These are phyloP conservation scores for Pitta sordida DNA, from an alignment of 2,113 vertebrate genomes.

Conservation along the genomic window DNA sequence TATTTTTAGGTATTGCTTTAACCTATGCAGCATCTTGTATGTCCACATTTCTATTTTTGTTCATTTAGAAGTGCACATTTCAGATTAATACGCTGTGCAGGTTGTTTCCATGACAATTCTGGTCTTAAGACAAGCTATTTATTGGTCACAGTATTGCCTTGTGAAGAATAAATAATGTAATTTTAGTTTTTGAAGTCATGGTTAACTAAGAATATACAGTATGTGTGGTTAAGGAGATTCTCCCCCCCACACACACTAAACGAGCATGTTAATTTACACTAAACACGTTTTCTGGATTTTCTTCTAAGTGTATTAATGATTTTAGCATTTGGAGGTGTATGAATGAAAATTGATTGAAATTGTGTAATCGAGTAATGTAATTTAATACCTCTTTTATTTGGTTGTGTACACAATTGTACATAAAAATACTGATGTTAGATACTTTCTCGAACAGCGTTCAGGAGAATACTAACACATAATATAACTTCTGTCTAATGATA, in stretches of 20 bases:
- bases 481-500: not conserved
- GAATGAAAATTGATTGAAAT: not conserved
- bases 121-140: not conserved
- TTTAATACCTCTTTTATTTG: not conserved
- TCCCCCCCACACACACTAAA: not conserved
- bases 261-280: not conserved
- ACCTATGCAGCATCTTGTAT: not conserved
- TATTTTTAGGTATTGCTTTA: conserved; percentile 23
- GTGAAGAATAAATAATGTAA: not conserved
- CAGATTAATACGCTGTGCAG: not conserved
- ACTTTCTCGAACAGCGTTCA: not conserved
- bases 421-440: not conserved
- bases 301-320: not conserved
- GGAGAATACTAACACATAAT: not conserved
- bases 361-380: not conserved
- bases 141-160: not conserved
- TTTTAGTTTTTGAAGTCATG: not conserved
- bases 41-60: not conserved
- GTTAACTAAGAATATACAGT: not conserved
- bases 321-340: not conserved
- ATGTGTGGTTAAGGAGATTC: not conserved
- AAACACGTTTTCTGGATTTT: not conserved
- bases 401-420: not conserved
- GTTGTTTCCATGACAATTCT: conserved; percentile 2
- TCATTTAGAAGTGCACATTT: not conserved